A percentile compares a stretch with the other conserved stretches of the same genome.
phyloP scores from a whole-genome alignment of 2,113 vertebrate genomes.

The Anhinga rufa region DNA sequence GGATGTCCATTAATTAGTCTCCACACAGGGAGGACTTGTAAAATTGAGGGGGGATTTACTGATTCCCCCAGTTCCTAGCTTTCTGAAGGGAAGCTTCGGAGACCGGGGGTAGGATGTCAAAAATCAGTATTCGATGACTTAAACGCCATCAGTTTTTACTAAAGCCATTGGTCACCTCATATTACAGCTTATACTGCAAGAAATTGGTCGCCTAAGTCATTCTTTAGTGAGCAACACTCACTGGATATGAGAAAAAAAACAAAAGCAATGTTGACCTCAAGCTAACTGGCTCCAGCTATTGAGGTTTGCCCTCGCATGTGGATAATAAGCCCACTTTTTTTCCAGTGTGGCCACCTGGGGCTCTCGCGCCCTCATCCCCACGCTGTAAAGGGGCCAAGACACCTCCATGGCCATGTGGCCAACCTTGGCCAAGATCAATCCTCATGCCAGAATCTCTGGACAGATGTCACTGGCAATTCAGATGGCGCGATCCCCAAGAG shows the following conservation, averaged over 20 bases:
- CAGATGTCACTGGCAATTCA: background rate
- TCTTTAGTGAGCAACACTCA: background rate
- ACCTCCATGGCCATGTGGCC: rapidly evolving
- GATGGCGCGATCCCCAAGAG: background rate
- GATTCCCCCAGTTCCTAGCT: background rate
- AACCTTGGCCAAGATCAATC: background rate
- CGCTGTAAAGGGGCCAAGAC: background rate
- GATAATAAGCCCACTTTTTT: background rate
- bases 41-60: constrained; percentile 15
- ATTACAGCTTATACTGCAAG: background rate
- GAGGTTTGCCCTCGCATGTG: rapidly evolving
- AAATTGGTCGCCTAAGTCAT: background rate
- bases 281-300: background rate
- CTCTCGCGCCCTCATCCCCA: background rate
- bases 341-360: background rate
- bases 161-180: background rate
- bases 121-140: background rate
- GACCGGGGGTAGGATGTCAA: background rate
- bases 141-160: background rate
- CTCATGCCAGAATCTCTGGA: background rate
- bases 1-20: constrained; percentile 11
- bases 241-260: background rate
- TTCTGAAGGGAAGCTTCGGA: background rate
- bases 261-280: background rate
- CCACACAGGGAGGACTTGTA: background rate